Evolutionary conservation across 2,113 vertebrate genomes (phyloP).

Genomic region (Pogona vitticeps): DNA sequence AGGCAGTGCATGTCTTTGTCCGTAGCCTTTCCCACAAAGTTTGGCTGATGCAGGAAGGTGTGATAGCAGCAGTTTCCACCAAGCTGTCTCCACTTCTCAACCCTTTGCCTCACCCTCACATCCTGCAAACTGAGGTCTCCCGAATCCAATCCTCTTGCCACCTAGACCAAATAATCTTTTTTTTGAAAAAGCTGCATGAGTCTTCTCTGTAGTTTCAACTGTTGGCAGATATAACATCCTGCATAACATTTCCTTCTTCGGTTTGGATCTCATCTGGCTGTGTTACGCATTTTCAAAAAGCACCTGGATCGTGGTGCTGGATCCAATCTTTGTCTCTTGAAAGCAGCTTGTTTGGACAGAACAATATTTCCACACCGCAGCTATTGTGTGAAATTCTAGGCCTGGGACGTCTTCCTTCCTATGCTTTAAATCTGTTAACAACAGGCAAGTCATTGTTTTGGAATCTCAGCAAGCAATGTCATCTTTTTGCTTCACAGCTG

Average conservation of each 20-base stretch:
- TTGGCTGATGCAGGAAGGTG: background rate
- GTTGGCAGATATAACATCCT: background rate
- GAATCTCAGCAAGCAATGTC: slow-evolving; percentile 1
- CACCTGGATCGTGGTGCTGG: slow-evolving; percentile 36
- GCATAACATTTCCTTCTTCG: slow-evolving; percentile 13
- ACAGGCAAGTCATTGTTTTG: slow-evolving; percentile 39
- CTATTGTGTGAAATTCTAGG: slow-evolving; percentile 19
- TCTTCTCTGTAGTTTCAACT: background rate
- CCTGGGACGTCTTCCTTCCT: slow-evolving; percentile 39
- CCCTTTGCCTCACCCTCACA: background rate
- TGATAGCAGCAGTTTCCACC: background rate
- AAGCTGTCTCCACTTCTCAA: background rate
- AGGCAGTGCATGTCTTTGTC: background rate
- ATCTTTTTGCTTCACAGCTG: slow-evolving; percentile 46
- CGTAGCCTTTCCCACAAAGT: background rate
- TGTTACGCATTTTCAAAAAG: background rate
- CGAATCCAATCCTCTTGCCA: background rate
- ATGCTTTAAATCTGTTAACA: slow-evolving; percentile 30
- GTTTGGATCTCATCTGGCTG: background rate
- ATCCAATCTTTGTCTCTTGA: slow-evolving; percentile 8
- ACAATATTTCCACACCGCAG: slow-evolving; percentile 12
- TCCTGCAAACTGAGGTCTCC: background rate
- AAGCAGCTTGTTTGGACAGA: slow-evolving; percentile 28
- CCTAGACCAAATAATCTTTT: background rate
- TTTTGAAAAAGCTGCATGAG: background rate